A percentile compares a stretch with the other conserved stretches of the same genome.
Evolutionary conservation across 2,113 vertebrate species (phyloP).

Genomic region (Tachysurus fulvidraco): DNA sequence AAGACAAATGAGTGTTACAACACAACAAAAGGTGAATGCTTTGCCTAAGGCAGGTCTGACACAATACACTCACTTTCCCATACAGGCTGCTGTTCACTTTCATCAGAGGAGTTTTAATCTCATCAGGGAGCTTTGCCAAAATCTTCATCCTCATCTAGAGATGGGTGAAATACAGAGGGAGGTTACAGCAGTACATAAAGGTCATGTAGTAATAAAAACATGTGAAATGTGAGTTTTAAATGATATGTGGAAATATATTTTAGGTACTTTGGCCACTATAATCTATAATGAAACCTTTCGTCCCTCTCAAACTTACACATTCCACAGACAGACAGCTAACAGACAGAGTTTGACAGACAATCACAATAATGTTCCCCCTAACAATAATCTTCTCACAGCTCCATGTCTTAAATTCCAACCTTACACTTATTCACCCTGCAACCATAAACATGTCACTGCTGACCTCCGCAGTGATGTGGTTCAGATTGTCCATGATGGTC

Average conservation of each 20-base stretch:
- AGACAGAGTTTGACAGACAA: neutral
- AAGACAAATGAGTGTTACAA: neutral
- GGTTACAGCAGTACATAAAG: neutral
- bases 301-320: too few relatives aligned
- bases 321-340: neutral
- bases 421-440: neutral
- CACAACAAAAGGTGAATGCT: neutral
- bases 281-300: too few relatives aligned
- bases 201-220: neutral
- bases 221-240: too few relatives aligned
- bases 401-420: neutral
- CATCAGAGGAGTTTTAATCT: constrained; percentile 81
- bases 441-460: constrained; percentile 5
- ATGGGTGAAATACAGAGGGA: neutral
- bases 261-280: too few relatives aligned
- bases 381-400: neutral
- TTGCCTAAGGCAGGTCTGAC: too few relatives aligned
- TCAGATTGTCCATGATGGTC: constrained; percentile 84
- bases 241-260: too few relatives aligned
- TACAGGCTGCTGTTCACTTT: constrained; percentile 88
- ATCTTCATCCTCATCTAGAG: constrained; percentile 80
- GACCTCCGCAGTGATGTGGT: constrained; percentile 84
- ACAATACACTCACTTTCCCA: constrained; percentile 81
- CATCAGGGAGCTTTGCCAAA: constrained; percentile 85
- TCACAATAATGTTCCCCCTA: neutral